Conservation (phyloP, 2,888 invertebrate species). For the Xylocampa areola region DNA sequence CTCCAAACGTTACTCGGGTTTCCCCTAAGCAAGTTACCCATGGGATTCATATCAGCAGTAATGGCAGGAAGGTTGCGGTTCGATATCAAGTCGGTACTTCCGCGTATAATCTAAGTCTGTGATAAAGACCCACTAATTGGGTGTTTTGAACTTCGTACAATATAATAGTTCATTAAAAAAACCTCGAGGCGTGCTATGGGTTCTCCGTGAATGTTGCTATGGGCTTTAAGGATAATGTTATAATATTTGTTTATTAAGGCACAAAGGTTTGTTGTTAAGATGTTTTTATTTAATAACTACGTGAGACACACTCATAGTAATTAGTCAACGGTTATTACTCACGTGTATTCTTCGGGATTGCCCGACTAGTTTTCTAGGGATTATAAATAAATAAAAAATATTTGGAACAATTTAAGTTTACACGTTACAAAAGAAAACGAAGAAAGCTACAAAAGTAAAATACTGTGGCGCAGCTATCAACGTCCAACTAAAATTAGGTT, state of each 20-base stretch:
- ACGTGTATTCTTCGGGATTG: too few relatives aligned
- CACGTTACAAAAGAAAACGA: too few relatives aligned
- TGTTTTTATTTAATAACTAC: too few relatives aligned
- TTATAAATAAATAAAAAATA: too few relatives aligned
- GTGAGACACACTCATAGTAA: too few relatives aligned
- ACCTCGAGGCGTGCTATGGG: slow-evolving; percentile 27
- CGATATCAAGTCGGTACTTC: slow-evolving; percentile 47
- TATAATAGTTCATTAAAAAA: slow-evolving; percentile 45
- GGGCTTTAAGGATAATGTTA: slow-evolving; percentile 30
- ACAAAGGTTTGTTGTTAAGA: not conserved
- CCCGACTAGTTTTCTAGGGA: too few relatives aligned
- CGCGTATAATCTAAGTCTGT: slow-evolving; percentile 46
- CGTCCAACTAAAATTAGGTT: too few relatives aligned
- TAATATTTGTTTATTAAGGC: slow-evolving; percentile 9
- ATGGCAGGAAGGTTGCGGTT: slow-evolving; percentile 61
- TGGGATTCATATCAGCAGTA: slow-evolving; percentile 47
- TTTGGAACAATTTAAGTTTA: too few relatives aligned
- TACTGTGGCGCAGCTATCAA: too few relatives aligned
- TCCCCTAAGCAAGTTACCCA: slow-evolving; percentile 39
- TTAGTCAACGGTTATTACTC: too few relatives aligned
- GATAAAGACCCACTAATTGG: slow-evolving; percentile 55
- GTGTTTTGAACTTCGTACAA: slow-evolving; percentile 48
- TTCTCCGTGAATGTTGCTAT: slow-evolving; percentile 1
- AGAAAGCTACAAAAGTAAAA: too few relatives aligned
- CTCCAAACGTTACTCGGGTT: slow-evolving; percentile 21